Base-by-base conservation (phyloP, 2,888 invertebrate genomes). In the Leptogaster cylindrica region DNA sequence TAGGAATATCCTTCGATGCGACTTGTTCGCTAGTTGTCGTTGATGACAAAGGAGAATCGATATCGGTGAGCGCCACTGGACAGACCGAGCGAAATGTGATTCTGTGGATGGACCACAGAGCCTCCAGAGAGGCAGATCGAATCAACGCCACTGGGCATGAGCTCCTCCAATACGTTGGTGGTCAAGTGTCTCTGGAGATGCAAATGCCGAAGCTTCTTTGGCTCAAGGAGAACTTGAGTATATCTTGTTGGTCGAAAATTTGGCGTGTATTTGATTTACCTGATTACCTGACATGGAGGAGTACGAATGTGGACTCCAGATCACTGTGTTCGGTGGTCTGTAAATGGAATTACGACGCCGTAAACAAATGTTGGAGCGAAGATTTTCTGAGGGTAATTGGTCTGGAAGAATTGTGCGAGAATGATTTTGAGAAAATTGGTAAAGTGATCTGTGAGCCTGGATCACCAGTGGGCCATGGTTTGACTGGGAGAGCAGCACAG, bases 121-220 rank as follows among this genome's bases (percentile, higher is more conserved):
- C 95, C 0, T 83, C 85, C 23, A 82, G 83, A 44, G 92, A 97
- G 83, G 91, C 96, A 0, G 85, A 88, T 51, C 81, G 83, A 28
- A 96, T 97, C 39, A 97, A 96, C 77, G 82, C 83, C 50, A 86
- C 87, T 0, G 83, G 87, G 6, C 92, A 95, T 81, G 82, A 87
- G 2, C 86, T 94, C 14, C 83, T 97, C 0, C 86, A 89, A 74
- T 93, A 89, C 82, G 93, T 95, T 2, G 97, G 97, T 1, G 95
- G 95, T 0, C 90, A 89, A 81, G 90, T 97, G 4, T 97, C 96
- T 0, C 83, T 94, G n/a, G 97, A 97, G 85, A 97, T 97, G 96
- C 89, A 97, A 84, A 89, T 92, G 68, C 96, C 97, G 0, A 98
- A 97, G 83, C 79, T 97, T 14, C 79, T 96, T 25, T 98, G 97